A percentile compares a stretch with the other conserved stretches of the same genome.
phyloP scores from a whole-genome alignment of 2,113 vertebrate genomes.

The Todiramphus chloris region DNA sequence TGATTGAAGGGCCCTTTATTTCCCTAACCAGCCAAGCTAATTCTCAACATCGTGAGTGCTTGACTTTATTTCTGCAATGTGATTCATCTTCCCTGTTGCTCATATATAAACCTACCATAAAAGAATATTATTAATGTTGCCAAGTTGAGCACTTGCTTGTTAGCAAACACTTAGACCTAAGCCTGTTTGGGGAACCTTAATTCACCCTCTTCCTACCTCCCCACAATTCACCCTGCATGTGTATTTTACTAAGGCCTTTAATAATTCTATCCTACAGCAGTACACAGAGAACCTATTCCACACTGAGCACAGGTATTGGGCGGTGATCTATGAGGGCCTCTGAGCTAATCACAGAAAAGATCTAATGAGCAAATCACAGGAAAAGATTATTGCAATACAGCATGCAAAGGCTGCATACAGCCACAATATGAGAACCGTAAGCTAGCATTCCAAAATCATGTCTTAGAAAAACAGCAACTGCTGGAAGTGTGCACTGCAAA shows the following conservation, averaged over 20 bases:
- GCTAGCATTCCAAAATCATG: not conserved
- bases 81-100: constrained; percentile 48
- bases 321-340: not conserved
- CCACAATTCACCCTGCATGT: not conserved
- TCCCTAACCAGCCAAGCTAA: constrained; percentile 48
- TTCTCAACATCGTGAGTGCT: not conserved
- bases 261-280: not conserved
- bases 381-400: not conserved
- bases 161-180: constrained; percentile 35
- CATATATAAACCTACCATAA: constrained; percentile 27
- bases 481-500: not conserved
- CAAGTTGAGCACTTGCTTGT: constrained; percentile 10
- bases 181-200: constrained; percentile 3
- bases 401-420: not conserved
- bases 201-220: not conserved
- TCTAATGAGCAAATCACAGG: no score
- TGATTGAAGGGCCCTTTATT: constrained; percentile 66
- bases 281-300: not conserved
- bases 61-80: constrained; percentile 48
- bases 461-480: not conserved
- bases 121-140: constrained; percentile 48
- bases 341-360: not conserved
- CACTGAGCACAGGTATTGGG: not conserved
- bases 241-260: not conserved
- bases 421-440: not conserved